These are phyloP conservation scores for Euclidia mi DNA, from an alignment of 2,888 invertebrate genomes.

Conservation along the genomic window DNA sequence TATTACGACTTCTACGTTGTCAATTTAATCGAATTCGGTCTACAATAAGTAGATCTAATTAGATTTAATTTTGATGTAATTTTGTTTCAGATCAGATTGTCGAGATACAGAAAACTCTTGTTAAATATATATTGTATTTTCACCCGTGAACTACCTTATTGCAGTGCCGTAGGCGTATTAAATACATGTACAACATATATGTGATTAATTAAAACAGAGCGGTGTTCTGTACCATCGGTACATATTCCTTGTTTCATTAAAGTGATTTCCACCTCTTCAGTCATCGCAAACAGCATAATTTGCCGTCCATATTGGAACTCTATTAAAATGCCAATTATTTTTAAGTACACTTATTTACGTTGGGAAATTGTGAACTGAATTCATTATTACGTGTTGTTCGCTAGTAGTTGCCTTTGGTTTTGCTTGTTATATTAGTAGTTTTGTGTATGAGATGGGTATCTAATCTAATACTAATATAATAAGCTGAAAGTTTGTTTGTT, in stretches of 20 bases:
- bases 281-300: constrained; percentile 25
- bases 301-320: constrained; percentile 32
- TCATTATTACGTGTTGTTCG: constrained; percentile 22
- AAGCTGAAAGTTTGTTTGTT: no score
- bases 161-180: no score
- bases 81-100: no score
- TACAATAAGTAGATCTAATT: no score
- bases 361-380: constrained; percentile 39
- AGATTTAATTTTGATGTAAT: no score
- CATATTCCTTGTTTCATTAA: constrained; percentile 10
- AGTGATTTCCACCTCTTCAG: constrained; percentile 13
- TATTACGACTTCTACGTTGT: no score
- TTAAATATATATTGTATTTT: no score
- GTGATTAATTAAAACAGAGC: not conserved
- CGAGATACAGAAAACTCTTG: no score
- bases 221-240: not conserved
- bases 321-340: constrained; percentile 64
- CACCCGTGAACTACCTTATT: no score
- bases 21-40: no score
- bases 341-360: constrained; percentile 58
- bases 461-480: no score
- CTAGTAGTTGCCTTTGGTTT: constrained; percentile 16
- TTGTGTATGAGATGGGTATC: not conserved
- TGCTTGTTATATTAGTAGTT: not conserved
- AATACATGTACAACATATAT: no score